phyloP scores from a whole-genome alignment of 2,888 invertebrate species.

The Orchesella flavescens region DNA sequence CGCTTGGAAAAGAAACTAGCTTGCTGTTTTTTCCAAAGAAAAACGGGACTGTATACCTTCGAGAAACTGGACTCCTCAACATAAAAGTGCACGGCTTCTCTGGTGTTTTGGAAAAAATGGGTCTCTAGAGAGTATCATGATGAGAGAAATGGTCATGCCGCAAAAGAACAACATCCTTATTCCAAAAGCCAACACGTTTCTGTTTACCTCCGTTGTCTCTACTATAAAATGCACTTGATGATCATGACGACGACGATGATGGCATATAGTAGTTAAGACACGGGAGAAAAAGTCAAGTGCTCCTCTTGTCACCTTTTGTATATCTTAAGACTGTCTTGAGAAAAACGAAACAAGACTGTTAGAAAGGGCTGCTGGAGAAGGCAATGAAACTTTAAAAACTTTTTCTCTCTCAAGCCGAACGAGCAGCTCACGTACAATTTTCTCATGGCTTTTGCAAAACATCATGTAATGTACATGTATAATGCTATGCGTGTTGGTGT shows the following conservation, averaged over 20 bases:
- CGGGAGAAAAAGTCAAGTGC: constrained; percentile 24
- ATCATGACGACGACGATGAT: constrained; percentile 15
- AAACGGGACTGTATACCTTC: too few relatives aligned
- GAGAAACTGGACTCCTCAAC: too few relatives aligned
- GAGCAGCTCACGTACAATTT: constrained; percentile 1
- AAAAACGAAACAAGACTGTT: constrained; percentile 6
- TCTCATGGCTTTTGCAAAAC: not conserved
- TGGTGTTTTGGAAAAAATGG: too few relatives aligned
- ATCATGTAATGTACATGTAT: too few relatives aligned
- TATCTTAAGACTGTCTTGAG: constrained; percentile 14
- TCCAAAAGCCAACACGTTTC: too few relatives aligned
- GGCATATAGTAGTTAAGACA: not conserved
- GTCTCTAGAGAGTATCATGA: not conserved
- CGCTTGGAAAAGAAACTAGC: too few relatives aligned
- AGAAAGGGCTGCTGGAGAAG: not conserved
- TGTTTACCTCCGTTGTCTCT: too few relatives aligned
- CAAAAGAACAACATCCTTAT: not conserved
- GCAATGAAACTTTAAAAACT: constrained; percentile 57
- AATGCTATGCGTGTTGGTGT: not conserved
- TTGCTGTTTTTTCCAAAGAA: too few relatives aligned
- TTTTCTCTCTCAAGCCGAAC: not conserved
- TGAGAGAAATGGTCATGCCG: not conserved
- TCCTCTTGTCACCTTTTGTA: constrained; percentile 41
- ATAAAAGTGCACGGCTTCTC: too few relatives aligned
- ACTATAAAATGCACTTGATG: too few relatives aligned